Evolutionary conservation across 2,888 invertebrate species (phyloP).

Genomic region (Gymnoscelis rufifasciata): DNA sequence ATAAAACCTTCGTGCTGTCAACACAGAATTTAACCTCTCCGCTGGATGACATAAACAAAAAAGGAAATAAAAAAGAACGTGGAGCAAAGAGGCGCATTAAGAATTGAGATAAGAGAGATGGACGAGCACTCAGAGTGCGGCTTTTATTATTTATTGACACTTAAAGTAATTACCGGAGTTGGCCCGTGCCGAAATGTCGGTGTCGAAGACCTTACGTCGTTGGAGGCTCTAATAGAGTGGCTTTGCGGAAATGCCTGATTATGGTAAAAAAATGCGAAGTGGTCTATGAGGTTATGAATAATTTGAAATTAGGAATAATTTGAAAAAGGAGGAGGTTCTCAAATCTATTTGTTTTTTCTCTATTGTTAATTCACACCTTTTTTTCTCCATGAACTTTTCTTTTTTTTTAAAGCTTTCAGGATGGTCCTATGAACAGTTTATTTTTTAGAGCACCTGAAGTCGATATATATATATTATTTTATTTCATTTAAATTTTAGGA

Average conservation of each 20-base stretch:
- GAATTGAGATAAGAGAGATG: constrained; percentile 78
- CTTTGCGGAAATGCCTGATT: constrained; percentile 18
- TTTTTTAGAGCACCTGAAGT: too few species aligned
- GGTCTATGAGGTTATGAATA: too few species aligned
- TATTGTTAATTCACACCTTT: too few species aligned
- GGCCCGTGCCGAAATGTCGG: constrained; percentile 69
- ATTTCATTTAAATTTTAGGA: too few species aligned
- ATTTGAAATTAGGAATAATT: too few species aligned
- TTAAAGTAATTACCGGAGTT: constrained; percentile 75
- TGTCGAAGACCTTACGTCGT: constrained; percentile 51
- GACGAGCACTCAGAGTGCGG: constrained; percentile 75
- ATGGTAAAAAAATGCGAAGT: not conserved
- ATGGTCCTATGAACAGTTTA: too few species aligned
- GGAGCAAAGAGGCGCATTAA: constrained; percentile 78
- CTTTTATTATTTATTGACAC: constrained; percentile 79
- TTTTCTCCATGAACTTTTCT: too few species aligned
- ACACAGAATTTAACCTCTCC: constrained; percentile 71
- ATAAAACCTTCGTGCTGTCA: constrained; percentile 74
- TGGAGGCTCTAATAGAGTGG: constrained; percentile 28
- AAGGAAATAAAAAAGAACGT: constrained; percentile 63
- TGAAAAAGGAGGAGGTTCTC: too few species aligned
- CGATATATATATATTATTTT: too few species aligned
- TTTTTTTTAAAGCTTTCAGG: too few species aligned
- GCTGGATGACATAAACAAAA: constrained; percentile 64
- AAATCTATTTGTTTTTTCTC: too few species aligned